These are phyloP conservation scores for Muntiacus reevesi DNA, from an alignment of 2,113 vertebrate species.

Conservation along the genomic window DNA sequence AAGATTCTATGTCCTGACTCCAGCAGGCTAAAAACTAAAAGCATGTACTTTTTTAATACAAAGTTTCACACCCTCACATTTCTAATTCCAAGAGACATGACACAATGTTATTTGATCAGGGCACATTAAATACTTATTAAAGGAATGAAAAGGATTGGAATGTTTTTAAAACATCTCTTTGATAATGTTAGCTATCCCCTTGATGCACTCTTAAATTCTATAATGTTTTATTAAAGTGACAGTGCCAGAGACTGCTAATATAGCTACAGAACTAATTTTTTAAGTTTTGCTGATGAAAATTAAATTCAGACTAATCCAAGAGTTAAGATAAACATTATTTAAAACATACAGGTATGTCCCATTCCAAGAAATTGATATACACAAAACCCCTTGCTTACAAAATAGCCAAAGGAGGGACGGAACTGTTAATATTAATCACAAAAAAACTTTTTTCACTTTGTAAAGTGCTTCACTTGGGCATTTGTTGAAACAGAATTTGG, in stretches of 20 bases:
- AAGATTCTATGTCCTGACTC: not conserved
- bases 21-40: not conserved
- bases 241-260: not conserved
- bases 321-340: not conserved
- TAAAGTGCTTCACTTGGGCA: not conserved
- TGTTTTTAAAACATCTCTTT: not conserved
- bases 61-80: not conserved
- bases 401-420: not conserved
- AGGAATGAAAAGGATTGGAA: not conserved
- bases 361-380: not conserved
- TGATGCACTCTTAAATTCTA: not conserved
- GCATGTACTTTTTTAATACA: not conserved
- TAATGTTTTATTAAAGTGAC: not conserved
- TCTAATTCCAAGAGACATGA: not conserved
- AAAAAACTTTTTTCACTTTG: not conserved
- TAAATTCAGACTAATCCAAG: conserved; percentile 5
- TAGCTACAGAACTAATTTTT: not conserved
- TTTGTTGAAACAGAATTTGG: not conserved
- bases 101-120: not conserved
- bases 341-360: not conserved
- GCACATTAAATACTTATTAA: not conserved
- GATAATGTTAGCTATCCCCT: not conserved
- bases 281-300: not conserved
- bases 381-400: not conserved
- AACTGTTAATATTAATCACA: not conserved